Percentiles rank a stretch among this genome's conserved stretches.
phyloP scores from a whole-genome alignment of 1,140 invertebrate species.

The Dreissena polymorpha region DNA sequence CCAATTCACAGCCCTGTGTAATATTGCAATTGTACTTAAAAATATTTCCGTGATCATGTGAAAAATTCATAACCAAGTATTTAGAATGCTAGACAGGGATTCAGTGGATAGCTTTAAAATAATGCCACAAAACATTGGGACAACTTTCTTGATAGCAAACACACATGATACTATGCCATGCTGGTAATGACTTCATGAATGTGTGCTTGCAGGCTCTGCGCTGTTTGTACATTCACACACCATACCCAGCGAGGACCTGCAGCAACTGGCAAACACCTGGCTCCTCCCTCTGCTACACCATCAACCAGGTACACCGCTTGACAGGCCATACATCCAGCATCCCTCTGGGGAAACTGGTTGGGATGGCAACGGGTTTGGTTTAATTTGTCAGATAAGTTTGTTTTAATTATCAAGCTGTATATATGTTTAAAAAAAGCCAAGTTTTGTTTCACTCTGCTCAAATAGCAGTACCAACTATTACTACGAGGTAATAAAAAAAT shows the following conservation, averaged over 20 bases:
- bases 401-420: neutral
- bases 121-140: neutral
- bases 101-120: neutral
- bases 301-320: neutral
- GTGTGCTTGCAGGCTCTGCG: neutral
- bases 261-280: conserved; percentile 14
- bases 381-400: neutral
- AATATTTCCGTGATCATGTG: neutral
- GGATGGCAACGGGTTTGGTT: neutral
- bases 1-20: no score
- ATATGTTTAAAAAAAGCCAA: neutral
- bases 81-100: no score
- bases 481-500: neutral
- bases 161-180: neutral
- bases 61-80: neutral
- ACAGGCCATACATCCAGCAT: neutral
- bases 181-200: neutral
- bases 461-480: neutral
- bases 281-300: conserved; percentile 15
- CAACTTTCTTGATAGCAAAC: neutral
- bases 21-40: no score
- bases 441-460: neutral
- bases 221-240: neutral
- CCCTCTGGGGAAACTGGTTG: neutral
- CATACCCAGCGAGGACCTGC: neutral